Evolutionary conservation across 1,140 invertebrate species (phyloP).

Genomic region (Drosophila prosaltans): DNA sequence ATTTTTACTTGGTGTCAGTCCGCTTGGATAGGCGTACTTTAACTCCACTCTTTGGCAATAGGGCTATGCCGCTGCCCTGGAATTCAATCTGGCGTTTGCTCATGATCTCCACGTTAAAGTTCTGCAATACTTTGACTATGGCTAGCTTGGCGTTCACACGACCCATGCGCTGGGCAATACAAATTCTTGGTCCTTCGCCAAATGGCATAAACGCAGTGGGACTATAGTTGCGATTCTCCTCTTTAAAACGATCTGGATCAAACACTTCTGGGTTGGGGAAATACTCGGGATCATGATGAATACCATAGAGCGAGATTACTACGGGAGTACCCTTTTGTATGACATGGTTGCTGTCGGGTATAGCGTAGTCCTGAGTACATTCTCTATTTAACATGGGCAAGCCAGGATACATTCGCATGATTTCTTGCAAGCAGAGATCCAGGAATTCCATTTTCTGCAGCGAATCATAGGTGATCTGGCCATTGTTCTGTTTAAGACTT

Average conservation of each 20-base stretch:
- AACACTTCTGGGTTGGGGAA: slow-evolving; percentile 88
- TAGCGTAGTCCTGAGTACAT: slow-evolving; percentile 81
- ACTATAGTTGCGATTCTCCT: slow-evolving; percentile 81
- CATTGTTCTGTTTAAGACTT: slow-evolving; percentile 81
- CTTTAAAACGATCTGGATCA: slow-evolving; percentile 87
- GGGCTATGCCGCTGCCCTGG: slow-evolving; percentile 48
- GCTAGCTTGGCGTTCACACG: slow-evolving; percentile 62
- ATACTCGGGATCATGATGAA: slow-evolving; percentile 84
- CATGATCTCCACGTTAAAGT: slow-evolving; percentile 67
- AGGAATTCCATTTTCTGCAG: slow-evolving; percentile 85
- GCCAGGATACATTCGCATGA: slow-evolving; percentile 86
- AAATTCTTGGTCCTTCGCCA: slow-evolving; percentile 87
- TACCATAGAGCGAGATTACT: slow-evolving; percentile 79
- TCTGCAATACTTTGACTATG: slow-evolving; percentile 60
- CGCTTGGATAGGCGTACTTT: slow-evolving; percentile 64
- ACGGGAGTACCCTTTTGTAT: slow-evolving; percentile 84
- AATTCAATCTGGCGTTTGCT: slow-evolving; percentile 47
- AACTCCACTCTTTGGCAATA: slow-evolving; percentile 61
- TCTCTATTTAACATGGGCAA: slow-evolving; percentile 84
- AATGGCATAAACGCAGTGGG: slow-evolving; percentile 86
- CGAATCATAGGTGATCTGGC: slow-evolving; percentile 84
- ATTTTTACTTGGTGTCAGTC: background rate
- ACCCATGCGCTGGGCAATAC: slow-evolving; percentile 69
- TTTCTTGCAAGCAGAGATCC: slow-evolving; percentile 85
- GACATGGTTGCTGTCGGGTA: slow-evolving; percentile 77